phyloP scores from a whole-genome alignment of 1,140 invertebrate species.

The Microplitis mediator region DNA sequence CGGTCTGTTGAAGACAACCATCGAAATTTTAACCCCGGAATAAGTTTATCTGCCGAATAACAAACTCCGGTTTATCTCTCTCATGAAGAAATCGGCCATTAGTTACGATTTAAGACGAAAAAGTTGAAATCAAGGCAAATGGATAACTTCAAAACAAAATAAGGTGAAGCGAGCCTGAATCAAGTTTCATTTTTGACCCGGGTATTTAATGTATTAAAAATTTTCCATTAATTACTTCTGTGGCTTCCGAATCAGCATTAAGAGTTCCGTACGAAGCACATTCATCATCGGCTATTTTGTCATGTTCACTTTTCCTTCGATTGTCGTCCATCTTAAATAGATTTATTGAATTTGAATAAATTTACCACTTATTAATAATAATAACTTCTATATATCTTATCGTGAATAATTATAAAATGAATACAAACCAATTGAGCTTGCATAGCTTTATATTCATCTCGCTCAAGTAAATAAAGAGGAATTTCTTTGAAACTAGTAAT shows the following conservation, averaged over 20 bases:
- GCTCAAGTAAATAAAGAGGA: slow-evolving; percentile 70
- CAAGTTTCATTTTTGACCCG: no score
- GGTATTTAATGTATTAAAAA: neutral
- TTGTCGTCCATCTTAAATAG: slow-evolving; percentile 24
- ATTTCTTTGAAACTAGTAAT: slow-evolving; percentile 89
- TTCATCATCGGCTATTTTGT: slow-evolving; percentile 49
- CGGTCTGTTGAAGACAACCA: no score
- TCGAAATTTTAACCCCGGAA: no score
- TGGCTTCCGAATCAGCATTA: slow-evolving; percentile 29
- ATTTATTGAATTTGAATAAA: neutral
- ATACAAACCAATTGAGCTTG: slow-evolving; percentile 51
- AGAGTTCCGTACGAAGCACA: slow-evolving; percentile 47
- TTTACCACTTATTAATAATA: no score
- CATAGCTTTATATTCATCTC: slow-evolving; percentile 54
- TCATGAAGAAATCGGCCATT: no score
- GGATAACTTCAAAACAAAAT: no score
- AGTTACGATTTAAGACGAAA: no score
- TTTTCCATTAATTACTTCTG: slow-evolving; percentile 34
- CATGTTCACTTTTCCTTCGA: slow-evolving; percentile 33
- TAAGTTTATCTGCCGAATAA: no score
- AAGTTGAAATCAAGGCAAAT: no score
- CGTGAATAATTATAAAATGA: neutral
- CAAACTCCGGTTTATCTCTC: no score
- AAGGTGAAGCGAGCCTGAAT: no score
- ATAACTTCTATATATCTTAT: no score